phyloP scores from a whole-genome alignment of 2,888 invertebrate species.

The Drosophila maculinotata region DNA sequence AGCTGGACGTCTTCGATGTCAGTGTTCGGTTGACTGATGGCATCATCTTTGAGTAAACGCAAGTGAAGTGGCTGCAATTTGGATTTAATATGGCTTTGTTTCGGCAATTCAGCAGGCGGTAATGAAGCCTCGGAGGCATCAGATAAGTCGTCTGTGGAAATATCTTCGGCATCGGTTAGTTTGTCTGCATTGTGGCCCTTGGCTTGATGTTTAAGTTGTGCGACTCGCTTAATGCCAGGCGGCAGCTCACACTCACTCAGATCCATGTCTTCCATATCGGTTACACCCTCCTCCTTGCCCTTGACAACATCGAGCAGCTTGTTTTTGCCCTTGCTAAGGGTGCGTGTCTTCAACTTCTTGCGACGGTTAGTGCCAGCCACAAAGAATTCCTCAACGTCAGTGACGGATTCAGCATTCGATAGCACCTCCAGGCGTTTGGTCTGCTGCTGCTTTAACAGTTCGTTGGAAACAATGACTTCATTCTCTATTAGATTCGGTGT shows the following conservation, averaged over 20 bases:
- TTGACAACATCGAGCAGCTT: constrained; percentile 73
- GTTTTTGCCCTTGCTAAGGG: constrained; percentile 77
- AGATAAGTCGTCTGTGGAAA: constrained; percentile 84
- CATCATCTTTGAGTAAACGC: constrained; percentile 53
- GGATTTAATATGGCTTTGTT: constrained; percentile 39
- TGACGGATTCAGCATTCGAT: constrained; percentile 83
- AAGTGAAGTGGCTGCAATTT: constrained; percentile 50
- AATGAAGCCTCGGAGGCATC: constrained; percentile 61
- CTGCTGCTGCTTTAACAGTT: constrained; percentile 75
- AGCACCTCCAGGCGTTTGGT: constrained; percentile 78
- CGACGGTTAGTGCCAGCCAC: constrained; percentile 80
- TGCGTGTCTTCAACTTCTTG: constrained; percentile 82
- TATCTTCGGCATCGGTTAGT: constrained; percentile 85
- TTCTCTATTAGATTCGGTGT: constrained; percentile 66
- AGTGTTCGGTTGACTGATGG: constrained; percentile 76
- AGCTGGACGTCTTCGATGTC: constrained; percentile 86
- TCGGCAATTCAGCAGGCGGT: constrained; percentile 35
- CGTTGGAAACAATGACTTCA: constrained; percentile 79
- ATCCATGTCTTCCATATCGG: constrained; percentile 85
- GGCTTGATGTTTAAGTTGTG: constrained; percentile 57
- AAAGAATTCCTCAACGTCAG: constrained; percentile 86
- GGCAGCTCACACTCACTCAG: constrained; percentile 81
- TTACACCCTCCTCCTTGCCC: constrained; percentile 64
- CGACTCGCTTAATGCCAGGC: constrained; percentile 47
- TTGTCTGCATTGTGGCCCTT: constrained; percentile 34